phyloP scores from a whole-genome alignment of 2,888 invertebrate species.

The Sepioteuthis lessoniana region DNA sequence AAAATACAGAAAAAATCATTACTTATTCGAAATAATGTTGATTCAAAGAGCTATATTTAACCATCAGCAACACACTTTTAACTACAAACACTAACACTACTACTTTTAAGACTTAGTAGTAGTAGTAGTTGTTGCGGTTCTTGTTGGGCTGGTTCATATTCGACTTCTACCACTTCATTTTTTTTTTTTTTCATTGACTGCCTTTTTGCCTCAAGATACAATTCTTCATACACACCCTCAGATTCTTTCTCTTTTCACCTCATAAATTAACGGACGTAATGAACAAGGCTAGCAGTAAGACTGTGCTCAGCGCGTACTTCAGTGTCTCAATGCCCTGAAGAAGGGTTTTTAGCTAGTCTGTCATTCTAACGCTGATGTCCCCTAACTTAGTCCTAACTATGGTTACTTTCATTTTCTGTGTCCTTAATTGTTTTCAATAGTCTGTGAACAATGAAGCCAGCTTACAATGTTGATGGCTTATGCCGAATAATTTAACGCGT shows the following conservation, averaged over 20 bases:
- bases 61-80: neutral
- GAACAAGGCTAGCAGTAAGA: neutral
- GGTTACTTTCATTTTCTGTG: constrained; percentile 14
- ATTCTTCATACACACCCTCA: constrained; percentile 42
- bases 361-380: neutral
- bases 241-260: constrained; percentile 35
- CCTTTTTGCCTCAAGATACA: constrained; percentile 41
- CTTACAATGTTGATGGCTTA: neutral
- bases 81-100: neutral
- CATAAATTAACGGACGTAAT: constrained; percentile 46
- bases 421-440: neutral
- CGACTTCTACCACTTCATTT: constrained; percentile 5
- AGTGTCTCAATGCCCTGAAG: constrained; percentile 23
- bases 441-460: neutral
- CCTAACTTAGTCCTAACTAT: neutral
- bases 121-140: neutral
- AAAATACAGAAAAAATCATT: neutral
- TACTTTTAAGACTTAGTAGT: neutral
- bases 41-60: neutral
- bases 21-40: neutral
- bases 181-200: constrained; percentile 38
- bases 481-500: neutral
- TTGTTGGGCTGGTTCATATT: neutral
- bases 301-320: neutral
- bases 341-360: neutral